These are phyloP conservation scores for Verasper variegatus DNA, from an alignment of 2,113 vertebrate species.

Conservation along the genomic window DNA sequence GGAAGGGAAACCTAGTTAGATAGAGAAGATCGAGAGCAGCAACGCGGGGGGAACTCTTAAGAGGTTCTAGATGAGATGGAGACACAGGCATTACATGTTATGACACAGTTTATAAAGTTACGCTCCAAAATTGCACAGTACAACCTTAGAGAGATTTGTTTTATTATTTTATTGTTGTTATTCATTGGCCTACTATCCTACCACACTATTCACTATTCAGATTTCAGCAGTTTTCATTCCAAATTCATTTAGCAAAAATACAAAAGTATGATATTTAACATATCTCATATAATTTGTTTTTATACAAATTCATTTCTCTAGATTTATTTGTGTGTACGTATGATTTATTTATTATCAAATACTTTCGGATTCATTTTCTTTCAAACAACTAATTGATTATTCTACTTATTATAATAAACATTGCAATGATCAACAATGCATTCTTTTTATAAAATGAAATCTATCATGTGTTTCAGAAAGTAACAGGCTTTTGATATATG, in stretches of 20 bases:
- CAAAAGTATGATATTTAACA: too few relatives aligned
- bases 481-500: background rate
- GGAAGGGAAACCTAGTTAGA: constrained; percentile 46
- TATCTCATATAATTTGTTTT: too few relatives aligned
- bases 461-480: background rate
- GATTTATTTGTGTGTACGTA: background rate
- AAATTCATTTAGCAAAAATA: background rate
- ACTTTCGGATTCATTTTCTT: background rate
- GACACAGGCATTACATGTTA: background rate
- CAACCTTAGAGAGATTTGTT: background rate
- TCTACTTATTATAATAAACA: background rate
- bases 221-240: background rate
- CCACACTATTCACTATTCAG: background rate
- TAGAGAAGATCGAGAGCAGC: constrained; percentile 29
- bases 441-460: too few relatives aligned
- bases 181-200: background rate
- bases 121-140: background rate
- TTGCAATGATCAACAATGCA: background rate
- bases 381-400: background rate
- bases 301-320: too few relatives aligned
- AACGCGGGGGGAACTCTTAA: constrained; percentile 7
- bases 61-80: constrained; percentile 18
- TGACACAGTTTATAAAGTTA: constrained; percentile 30
- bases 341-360: constrained; percentile 1
- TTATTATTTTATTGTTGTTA: background rate